Base-by-base conservation (phyloP, 2,888 invertebrate species). In the Drosophila algonquin region DNA sequence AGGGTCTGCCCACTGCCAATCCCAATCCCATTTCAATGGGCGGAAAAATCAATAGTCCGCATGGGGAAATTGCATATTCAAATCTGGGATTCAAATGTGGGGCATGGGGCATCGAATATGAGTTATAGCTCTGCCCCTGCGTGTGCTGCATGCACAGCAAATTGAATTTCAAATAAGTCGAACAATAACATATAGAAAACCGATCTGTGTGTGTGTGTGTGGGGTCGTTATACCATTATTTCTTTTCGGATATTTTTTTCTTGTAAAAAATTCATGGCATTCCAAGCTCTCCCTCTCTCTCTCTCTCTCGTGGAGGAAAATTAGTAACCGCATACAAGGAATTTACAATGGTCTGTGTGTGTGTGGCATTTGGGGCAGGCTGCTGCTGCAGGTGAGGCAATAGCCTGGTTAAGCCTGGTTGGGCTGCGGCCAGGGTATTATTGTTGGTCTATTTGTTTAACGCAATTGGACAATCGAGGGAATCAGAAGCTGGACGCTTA, bases 51-150 rank as follows among this genome's bases (percentile, higher is more conserved):
- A 85, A 87, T 83, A 78, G 12, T 78, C 71, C 67, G 67, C 65
- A 80, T 70, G 62, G 73, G 40, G 46, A 76, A 85, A 85, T 82
- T 87, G 80, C 71, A 87, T 82, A 87, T 87, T 87, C 77, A 84
- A 87, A 79, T 75, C 79, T 21, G 70, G 35, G 81, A 67, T 67
- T 30, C 30, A 30, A 30, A 30, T 77, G 84, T 5, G 35, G 35
- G 65, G 65, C 75, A 79, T 30, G 75, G 54, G 69, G 70, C 47
- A 68, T n/a, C 7, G 77, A 75, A 73, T 81, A 57, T 81, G 80
- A 81, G 76, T 84, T 79, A 81, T 84, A 58, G 56, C 63, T 12
- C 32, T 48, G 18, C 48, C 24, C 45, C 60, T 6, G 75, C 30
- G 57, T 63, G 74, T 68, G 75, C 48, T 67, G 32, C 30, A 68